Percentiles rank a stretch among this genome's conserved stretches.
These are phyloP conservation scores for Hermaeophaga mercurialis DNA, from an alignment of 2,888 invertebrate genomes.

Conservation along the genomic window DNA sequence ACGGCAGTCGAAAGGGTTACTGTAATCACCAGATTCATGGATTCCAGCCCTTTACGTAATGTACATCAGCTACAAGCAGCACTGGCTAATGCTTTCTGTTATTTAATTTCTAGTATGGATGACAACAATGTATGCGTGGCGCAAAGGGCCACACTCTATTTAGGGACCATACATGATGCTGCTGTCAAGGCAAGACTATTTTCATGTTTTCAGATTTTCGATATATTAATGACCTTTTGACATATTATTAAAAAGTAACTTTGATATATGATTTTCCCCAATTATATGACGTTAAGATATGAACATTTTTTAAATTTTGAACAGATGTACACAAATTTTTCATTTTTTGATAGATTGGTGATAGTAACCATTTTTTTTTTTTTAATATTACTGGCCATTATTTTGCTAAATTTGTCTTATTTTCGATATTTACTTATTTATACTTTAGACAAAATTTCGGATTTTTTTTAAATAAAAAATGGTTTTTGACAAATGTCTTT, in stretches of 20 bases:
- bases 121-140: slow-evolving; percentile 95
- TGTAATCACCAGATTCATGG: slow-evolving; percentile 91
- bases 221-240: no score
- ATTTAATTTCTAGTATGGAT: slow-evolving; percentile 94
- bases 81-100: slow-evolving; percentile 95
- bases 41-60: slow-evolving; percentile 82
- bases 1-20: slow-evolving; percentile 95
- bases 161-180: slow-evolving; percentile 91
- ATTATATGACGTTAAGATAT: not conserved
- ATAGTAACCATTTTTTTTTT: no score
- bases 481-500: no score
- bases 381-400: no score
- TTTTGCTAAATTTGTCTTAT: no score
- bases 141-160: slow-evolving; percentile 87
- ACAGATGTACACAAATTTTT: no score
- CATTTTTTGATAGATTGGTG: no score
- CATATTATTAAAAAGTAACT: not conserved
- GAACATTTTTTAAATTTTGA: no score
- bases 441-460: no score
- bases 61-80: slow-evolving; percentile 88
- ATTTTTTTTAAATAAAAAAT: no score
- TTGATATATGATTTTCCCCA: not conserved
- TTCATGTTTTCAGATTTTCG: no score
- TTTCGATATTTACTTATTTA: no score
- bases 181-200: slow-evolving; percentile 78